Conservation (phyloP, 2,797 vertebrate genomes). For the Tadarida brasiliensis region DNA sequence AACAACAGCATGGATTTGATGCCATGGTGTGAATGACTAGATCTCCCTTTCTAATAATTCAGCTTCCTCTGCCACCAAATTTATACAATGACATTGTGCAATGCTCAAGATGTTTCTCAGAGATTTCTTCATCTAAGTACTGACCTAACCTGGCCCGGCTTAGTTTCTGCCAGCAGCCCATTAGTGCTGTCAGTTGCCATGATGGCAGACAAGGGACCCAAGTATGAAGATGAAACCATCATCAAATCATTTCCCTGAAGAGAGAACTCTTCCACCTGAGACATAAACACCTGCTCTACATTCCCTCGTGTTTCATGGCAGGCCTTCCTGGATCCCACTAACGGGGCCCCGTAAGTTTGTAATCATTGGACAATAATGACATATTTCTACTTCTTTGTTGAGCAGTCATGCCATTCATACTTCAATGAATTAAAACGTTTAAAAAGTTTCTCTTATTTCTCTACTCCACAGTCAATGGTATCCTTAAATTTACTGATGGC, state of each 20-base stretch:
- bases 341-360: not conserved
- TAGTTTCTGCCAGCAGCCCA: not conserved
- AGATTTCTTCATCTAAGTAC: not conserved
- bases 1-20: not conserved
- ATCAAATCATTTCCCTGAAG: not conserved
- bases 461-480: not conserved
- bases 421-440: conserved; percentile 36
- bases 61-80: not conserved
- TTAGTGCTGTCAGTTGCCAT: not conserved
- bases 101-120: not conserved
- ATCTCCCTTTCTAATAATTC: not conserved
- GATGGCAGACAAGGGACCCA: not conserved
- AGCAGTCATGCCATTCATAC: not conserved
- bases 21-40: not conserved
- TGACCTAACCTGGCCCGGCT: not conserved
- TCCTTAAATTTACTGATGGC: not conserved
- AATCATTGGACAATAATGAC: not conserved
- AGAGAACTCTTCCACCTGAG: not conserved
- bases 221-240: not conserved
- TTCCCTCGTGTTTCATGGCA: not conserved
- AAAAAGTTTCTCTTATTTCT: conserved; percentile 2
- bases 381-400: conserved; percentile 33
- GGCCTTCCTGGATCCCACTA: not conserved
- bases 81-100: not conserved
- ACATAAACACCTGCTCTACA: not conserved